Evolutionary conservation across 2,888 invertebrate genomes (phyloP).

Genomic region (Argynnis bischoffii): DNA sequence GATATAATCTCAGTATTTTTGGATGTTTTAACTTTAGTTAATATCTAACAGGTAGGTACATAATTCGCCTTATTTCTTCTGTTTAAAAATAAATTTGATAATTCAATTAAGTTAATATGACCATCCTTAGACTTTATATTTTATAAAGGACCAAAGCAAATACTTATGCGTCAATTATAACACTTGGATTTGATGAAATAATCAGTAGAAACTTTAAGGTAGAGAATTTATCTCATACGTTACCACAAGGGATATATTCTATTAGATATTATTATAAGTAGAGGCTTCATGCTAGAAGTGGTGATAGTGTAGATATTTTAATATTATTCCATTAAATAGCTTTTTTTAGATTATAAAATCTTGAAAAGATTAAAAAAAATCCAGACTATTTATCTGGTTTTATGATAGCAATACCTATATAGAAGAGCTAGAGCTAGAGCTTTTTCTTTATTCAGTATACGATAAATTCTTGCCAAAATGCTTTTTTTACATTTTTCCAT

Average conservation of each 20-base stretch:
- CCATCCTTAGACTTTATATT: conserved; percentile 25
- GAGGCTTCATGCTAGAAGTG: conserved; percentile 17
- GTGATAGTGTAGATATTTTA: conserved; percentile 29
- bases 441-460: conserved; percentile 34
- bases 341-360: conserved; percentile 1
- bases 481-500: conserved; percentile 20
- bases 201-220: conserved; percentile 10
- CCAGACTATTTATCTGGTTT: too few species aligned
- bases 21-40: too few species aligned
- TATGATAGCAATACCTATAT: neutral
- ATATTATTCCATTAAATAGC: conserved; percentile 7
- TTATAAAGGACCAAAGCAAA: conserved; percentile 63
- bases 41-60: too few species aligned
- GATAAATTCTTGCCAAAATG: conserved; percentile 53
- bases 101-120: neutral
- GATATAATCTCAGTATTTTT: too few species aligned
- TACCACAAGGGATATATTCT: conserved; percentile 23
- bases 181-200: conserved; percentile 46
- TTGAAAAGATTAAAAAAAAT: neutral
- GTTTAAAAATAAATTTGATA: neutral
- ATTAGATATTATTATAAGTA: conserved; percentile 6
- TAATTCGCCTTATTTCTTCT: too few species aligned
- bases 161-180: conserved; percentile 71
- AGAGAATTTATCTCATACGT: conserved; percentile 25
- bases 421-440: conserved; percentile 19